Evolutionary conservation across 2,888 invertebrate genomes (phyloP).

Genomic region (Eupeodes luniger): DNA sequence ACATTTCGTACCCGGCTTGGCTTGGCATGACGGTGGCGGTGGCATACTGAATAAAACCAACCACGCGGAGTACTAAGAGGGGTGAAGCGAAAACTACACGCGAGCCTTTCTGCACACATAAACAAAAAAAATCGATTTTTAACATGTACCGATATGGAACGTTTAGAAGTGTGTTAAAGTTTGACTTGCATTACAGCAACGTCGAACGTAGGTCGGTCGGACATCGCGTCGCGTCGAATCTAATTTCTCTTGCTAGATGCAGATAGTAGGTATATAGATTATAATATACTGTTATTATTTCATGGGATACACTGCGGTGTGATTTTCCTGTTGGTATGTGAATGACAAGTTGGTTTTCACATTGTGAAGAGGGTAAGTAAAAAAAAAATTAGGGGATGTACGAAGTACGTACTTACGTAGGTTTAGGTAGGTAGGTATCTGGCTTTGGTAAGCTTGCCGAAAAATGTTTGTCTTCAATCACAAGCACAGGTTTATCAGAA

Average conservation of each 20-base stretch:
- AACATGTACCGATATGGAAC: background rate
- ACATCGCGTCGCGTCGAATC: background rate
- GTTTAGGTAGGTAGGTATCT: too few relatives aligned
- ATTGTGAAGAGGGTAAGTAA: background rate
- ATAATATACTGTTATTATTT: background rate
- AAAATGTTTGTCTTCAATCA: background rate
- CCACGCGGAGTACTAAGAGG: conserved; percentile 8
- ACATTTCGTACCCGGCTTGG: background rate
- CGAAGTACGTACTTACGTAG: too few relatives aligned
- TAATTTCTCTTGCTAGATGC: background rate
- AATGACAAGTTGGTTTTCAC: background rate
- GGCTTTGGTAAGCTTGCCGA: background rate
- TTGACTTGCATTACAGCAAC: conserved; percentile 1
- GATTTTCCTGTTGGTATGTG: background rate
- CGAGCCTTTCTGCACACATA: background rate
- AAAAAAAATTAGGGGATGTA: background rate
- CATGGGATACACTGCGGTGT: background rate
- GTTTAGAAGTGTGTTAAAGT: background rate
- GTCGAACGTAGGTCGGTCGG: background rate
- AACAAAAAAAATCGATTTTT: conserved; percentile 13
- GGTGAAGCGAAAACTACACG: conserved; percentile 25
- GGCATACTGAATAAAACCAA: background rate
- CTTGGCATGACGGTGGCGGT: background rate
- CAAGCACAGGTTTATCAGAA: background rate
- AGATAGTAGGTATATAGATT: background rate